A percentile compares a stretch with the other conserved stretches of the same genome.
Conservation (phyloP, 2,888 invertebrate genomes). For the Arctia plantaginis region DNA sequence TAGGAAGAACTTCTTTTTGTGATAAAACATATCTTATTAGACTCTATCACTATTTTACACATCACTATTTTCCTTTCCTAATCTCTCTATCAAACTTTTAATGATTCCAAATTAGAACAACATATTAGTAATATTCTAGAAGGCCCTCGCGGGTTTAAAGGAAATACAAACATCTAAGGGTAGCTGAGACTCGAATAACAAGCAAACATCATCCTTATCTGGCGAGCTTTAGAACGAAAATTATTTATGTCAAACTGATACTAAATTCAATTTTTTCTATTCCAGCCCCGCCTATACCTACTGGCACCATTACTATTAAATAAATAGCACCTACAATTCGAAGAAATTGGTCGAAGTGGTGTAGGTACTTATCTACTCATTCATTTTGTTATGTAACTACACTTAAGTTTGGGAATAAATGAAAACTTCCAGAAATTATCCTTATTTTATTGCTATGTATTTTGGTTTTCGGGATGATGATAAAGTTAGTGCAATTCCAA, state of each 20-base stretch:
- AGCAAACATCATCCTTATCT: neutral
- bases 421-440: neutral
- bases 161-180: neutral
- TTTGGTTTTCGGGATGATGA: neutral
- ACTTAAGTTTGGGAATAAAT: conserved; percentile 15
- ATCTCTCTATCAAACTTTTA: neutral
- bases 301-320: conserved; percentile 28
- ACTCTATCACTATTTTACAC: neutral
- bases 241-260: neutral
- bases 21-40: neutral
- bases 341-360: neutral
- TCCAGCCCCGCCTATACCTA: conserved; percentile 30
- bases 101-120: too few relatives aligned
- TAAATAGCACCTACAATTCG: neutral
- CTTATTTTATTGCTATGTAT: conserved; percentile 16
- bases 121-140: too few relatives aligned
- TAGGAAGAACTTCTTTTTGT: too few relatives aligned
- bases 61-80: neutral
- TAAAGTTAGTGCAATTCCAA: neutral
- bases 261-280: conserved; percentile 19
- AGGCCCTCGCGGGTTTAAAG: neutral
- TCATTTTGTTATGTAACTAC: neutral
- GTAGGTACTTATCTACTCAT: neutral
- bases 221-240: neutral
- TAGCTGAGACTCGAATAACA: neutral